Percentiles rank a stretch among this genome's conserved stretches.
Evolutionary conservation across 1,140 invertebrate species (phyloP).

Genomic region (Drosophila triauraria): DNA sequence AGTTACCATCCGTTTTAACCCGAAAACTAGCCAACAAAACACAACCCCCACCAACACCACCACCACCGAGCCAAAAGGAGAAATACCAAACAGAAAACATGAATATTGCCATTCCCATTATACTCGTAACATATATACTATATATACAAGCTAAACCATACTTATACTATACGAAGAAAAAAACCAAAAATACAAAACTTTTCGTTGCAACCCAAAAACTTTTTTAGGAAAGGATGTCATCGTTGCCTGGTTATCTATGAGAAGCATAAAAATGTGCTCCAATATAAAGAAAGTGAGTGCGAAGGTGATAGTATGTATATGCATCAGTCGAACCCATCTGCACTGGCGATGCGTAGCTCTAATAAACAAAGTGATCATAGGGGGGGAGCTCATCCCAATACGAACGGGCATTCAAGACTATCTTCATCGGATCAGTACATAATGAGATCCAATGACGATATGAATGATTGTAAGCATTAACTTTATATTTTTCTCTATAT

Average conservation of each 20-base stretch:
- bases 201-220: slow-evolving; percentile 77
- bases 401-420: slow-evolving; percentile 85
- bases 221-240: slow-evolving; percentile 88
- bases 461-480: slow-evolving; percentile 86
- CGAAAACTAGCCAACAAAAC: slow-evolving; percentile 44
- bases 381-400: slow-evolving; percentile 86
- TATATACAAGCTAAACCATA: slow-evolving; percentile 35
- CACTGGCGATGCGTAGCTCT: slow-evolving; percentile 85
- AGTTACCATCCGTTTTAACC: slow-evolving; percentile 43
- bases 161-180: slow-evolving; percentile 31
- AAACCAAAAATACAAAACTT: slow-evolving; percentile 62
- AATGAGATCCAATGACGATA: slow-evolving; percentile 86
- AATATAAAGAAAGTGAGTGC: slow-evolving; percentile 98
- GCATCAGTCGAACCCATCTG: slow-evolving; percentile 85
- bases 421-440: slow-evolving; percentile 85
- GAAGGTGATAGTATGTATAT: slow-evolving; percentile 86
- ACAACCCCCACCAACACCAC: slow-evolving; percentile 1
- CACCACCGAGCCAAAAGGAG: slow-evolving; percentile 16
- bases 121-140: slow-evolving; percentile 40
- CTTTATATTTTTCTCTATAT: slow-evolving; percentile 78
- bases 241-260: slow-evolving; percentile 96
- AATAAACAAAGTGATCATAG: slow-evolving; percentile 85
- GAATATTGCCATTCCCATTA: slow-evolving; percentile 34
- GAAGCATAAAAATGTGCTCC: slow-evolving; percentile 95
- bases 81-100: slow-evolving; percentile 26